Evolutionary conservation across 2,888 invertebrate genomes (phyloP), one percentile per base, ranked within the genome.

Genomic region (Platerodrilus igneus): DNA sequence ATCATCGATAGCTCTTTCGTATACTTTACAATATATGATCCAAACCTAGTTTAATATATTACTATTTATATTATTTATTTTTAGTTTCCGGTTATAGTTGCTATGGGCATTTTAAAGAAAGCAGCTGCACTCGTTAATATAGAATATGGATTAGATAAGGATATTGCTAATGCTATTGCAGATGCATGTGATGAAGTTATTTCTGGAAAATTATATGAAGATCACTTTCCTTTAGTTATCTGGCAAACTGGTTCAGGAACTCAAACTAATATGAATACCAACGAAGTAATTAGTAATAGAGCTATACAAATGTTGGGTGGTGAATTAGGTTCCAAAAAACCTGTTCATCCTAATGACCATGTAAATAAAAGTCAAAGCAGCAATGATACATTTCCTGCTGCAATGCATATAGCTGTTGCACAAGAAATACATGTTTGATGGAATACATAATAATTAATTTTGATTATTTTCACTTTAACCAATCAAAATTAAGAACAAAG

Each of bases 161-260:
- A 90, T 68, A 58, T 97, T 14, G 85, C 92, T 14, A 86, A 89
- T 38, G 89, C 92, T 0, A 96, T 99, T 49, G 81, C 85, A 45
- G 73, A 83, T 68, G 97, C 96, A 20, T 87, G 91, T 15, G 93
- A 95, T 64, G 94, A 94, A 64, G 94, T 97, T 3, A 92, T 95
- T 52, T 83, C 83, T 37, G 97, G 96, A 36, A 86, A 91, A 67
- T 74, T 99, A 32, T 90, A 91, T 66, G 82, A 90, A 49, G 91
- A 93, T 22, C 95, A 97, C 69, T 99, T 99, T 63, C 99, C 99
- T 0, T 74, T 99, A 31, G 94, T 95, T 48, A 92, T 97, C 63
- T 99, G 97, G 97, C 99, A 99, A 76, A 99, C 99, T 0, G 99
- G 99, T 3, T 96, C 96, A 17, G 99, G 99, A 15, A 99, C 99